Conservation (phyloP, 2,797 vertebrate genomes). For the Pteronotus mesoamericanus region DNA sequence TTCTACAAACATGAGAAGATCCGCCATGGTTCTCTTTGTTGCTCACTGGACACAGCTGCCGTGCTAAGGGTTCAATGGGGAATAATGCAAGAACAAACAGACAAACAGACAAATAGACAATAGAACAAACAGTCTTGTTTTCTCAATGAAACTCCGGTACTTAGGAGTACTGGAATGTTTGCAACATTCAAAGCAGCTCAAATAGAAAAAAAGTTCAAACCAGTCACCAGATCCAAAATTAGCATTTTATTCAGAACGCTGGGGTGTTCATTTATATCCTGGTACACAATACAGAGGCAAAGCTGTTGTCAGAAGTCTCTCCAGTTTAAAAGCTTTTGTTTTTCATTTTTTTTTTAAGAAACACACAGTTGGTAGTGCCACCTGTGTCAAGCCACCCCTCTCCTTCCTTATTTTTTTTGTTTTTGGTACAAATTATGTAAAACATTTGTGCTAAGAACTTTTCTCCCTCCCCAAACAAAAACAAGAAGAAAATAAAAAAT, state of each 20-base stretch:
- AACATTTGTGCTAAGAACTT: slow-evolving; percentile 98
- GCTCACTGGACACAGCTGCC: background rate
- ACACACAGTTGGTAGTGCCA: slow-evolving; percentile 85
- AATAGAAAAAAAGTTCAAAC: slow-evolving; percentile 82
- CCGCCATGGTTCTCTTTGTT: background rate
- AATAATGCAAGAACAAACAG: background rate
- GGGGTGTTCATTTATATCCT: slow-evolving; percentile 95
- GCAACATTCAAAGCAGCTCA: slow-evolving; percentile 59
- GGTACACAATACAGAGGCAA: slow-evolving; percentile 97
- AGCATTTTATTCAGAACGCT: slow-evolving; percentile 99
- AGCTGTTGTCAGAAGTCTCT: slow-evolving; percentile 91
- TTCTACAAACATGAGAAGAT: background rate
- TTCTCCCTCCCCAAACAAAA: slow-evolving; percentile 81
- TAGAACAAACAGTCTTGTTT: background rate
- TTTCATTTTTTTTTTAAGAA: slow-evolving; percentile 73
- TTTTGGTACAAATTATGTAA: slow-evolving; percentile 99
- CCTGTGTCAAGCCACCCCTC: slow-evolving; percentile 82
- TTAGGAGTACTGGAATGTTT: slow-evolving; percentile 59
- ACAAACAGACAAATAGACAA: background rate
- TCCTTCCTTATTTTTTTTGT: slow-evolving; percentile 70
- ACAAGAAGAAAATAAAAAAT: slow-evolving; percentile 79
- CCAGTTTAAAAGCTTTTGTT: slow-evolving; percentile 92
- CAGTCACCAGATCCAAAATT: slow-evolving; percentile 97
- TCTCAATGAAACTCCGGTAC: background rate
- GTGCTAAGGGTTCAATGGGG: background rate